These are phyloP conservation scores for Mormyrus hasselquistii DNA, from an alignment of 2,797 vertebrate species.

Conservation along the genomic window DNA sequence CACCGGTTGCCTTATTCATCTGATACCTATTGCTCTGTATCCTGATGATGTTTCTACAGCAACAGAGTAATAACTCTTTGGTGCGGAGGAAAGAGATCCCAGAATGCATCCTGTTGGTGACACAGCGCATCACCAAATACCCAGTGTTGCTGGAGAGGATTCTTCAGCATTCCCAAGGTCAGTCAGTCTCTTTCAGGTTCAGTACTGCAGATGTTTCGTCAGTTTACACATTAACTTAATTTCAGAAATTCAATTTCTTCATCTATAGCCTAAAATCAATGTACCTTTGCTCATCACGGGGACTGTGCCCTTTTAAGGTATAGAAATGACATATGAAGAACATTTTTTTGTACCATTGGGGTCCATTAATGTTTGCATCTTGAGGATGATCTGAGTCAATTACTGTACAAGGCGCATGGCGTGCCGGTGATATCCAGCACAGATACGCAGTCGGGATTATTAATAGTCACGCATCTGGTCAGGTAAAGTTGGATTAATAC, in stretches of 20 bases:
- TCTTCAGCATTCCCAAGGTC: slow-evolving; percentile 81
- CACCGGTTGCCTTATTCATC: neutral
- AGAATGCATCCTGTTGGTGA: slow-evolving; percentile 91
- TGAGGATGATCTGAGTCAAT: neutral
- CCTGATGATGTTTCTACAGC: slow-evolving; percentile 53
- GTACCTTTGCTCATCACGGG: neutral
- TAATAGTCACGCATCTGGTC: too few species aligned
- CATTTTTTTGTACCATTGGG: neutral
- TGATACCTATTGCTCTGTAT: neutral
- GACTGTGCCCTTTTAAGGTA: neutral
- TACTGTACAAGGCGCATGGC: neutral
- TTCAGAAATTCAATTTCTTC: neutral
- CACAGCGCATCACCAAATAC: slow-evolving; percentile 95
- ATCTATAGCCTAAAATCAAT: neutral
- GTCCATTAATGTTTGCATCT: neutral
- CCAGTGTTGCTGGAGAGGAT: slow-evolving; percentile 92
- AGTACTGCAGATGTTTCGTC: neutral
- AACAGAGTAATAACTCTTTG: slow-evolving; percentile 86
- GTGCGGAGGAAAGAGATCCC: slow-evolving; percentile 85
- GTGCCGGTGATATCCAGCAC: too few species aligned
- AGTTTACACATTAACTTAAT: neutral
- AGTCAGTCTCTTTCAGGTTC: slow-evolving; percentile 23
- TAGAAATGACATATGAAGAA: neutral
- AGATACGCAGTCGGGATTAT: too few species aligned
- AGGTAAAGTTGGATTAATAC: too few species aligned